Evolutionary conservation across 2,797 vertebrate species (phyloP).

Genomic region (Bovichtus variegatus): DNA sequence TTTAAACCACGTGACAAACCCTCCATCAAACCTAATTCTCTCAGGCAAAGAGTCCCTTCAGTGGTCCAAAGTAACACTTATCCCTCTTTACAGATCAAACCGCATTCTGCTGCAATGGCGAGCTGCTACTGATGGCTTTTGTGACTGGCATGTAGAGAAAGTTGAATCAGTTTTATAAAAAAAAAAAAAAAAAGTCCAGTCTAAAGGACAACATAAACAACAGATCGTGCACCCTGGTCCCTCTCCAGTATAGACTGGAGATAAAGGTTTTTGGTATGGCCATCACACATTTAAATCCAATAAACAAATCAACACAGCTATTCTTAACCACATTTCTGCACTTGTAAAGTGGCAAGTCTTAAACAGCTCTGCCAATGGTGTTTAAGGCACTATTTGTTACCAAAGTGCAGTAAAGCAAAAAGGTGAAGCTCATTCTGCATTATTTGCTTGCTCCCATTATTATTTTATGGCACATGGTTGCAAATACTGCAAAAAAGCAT

Average conservation of each 20-base stretch:
- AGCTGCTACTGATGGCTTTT: slow-evolving; percentile 72
- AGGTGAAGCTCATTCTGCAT: slow-evolving; percentile 38
- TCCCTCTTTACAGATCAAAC: slow-evolving; percentile 35
- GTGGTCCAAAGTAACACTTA: slow-evolving; percentile 48
- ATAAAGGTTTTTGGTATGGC: slow-evolving; percentile 72
- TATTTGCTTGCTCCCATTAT: slow-evolving; percentile 47
- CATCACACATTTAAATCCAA: slow-evolving; percentile 58
- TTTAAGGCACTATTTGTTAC: slow-evolving; percentile 75
- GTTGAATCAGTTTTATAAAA: slow-evolving; percentile 39
- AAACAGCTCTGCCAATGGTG: slow-evolving; percentile 41
- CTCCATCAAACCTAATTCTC: slow-evolving; percentile 19
- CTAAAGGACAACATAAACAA: slow-evolving; percentile 57
- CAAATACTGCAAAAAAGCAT: slow-evolving; percentile 75
- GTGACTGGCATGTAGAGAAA: slow-evolving; percentile 66
- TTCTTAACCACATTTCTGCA: slow-evolving; percentile 46
- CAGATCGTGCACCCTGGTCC: slow-evolving; percentile 72
- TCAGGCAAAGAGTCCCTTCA: slow-evolving; percentile 35
- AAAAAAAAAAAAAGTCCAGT: slow-evolving; percentile 49
- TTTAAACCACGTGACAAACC: slow-evolving; percentile 38
- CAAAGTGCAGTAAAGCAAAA: slow-evolving; percentile 51
- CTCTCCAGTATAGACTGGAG: slow-evolving; percentile 71
- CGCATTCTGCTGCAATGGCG: slow-evolving; percentile 43
- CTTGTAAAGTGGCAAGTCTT: slow-evolving; percentile 33
- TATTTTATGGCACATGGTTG: slow-evolving; percentile 73
- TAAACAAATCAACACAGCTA: slow-evolving; percentile 48